These are phyloP conservation scores for Achlya flavicornis DNA, from an alignment of 2,888 invertebrate genomes.

Conservation along the genomic window DNA sequence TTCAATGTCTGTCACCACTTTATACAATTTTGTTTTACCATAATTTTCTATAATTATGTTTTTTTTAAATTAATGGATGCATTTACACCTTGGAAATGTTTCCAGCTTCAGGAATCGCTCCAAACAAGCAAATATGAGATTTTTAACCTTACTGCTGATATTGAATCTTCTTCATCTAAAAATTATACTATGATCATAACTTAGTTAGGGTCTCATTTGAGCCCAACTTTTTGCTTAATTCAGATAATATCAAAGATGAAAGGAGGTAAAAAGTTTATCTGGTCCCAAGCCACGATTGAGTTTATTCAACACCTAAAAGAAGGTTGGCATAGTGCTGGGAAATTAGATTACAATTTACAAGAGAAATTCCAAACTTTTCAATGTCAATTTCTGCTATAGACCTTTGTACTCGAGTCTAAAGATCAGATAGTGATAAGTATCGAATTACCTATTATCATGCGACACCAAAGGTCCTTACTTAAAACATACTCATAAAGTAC, in stretches of 20 bases:
- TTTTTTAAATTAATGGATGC: no score
- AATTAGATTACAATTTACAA: background rate
- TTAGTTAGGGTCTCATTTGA: background rate
- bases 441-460: no score
- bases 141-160: no score
- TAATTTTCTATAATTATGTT: no score
- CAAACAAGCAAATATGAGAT: no score
- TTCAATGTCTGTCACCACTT: background rate
- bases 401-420: background rate
- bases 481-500: no score
- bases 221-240: background rate
- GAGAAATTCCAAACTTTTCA: background rate
- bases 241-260: constrained; percentile 3
- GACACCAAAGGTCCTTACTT: no score
- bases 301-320: background rate
- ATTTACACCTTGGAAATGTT: no score
- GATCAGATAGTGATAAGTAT: no score
- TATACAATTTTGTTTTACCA: background rate
- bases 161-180: background rate
- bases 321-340: background rate
- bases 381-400: background rate
- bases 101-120: no score
- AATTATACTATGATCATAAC: background rate
- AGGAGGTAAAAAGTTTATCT: background rate
- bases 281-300: background rate